Evolutionary conservation across 2,113 vertebrate genomes (phyloP).

Genomic region (Megaptera novaeangliae): DNA sequence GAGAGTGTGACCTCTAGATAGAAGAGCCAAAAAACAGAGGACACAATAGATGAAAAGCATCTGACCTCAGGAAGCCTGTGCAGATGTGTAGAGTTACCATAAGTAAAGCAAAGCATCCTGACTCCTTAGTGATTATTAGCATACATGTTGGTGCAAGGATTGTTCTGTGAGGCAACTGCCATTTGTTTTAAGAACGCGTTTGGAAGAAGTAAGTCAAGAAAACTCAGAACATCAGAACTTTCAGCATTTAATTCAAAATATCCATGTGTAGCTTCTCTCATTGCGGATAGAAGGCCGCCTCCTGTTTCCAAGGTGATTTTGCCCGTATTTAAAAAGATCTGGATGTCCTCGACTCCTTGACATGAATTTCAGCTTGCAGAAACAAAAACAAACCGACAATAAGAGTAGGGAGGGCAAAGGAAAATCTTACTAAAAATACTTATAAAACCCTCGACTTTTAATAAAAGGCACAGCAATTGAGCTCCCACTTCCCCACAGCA

Average conservation of each 20-base stretch:
- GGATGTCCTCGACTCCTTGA: not conserved
- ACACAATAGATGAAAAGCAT: not conserved
- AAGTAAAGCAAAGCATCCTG: not conserved
- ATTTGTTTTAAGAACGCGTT: not conserved
- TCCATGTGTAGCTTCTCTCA: not conserved
- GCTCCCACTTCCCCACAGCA: constrained; percentile 2
- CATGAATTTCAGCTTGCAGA: not conserved
- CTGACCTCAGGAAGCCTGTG: not conserved
- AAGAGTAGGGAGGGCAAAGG: not conserved
- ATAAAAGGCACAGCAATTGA: constrained; percentile 31
- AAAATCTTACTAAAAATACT: not conserved
- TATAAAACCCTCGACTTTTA: constrained; percentile 24
- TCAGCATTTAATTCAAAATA: not conserved
- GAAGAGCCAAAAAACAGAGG: not conserved
- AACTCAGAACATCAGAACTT: not conserved
- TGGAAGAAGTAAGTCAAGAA: not conserved
- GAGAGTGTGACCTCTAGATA: not conserved
- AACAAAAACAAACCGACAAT: not conserved
- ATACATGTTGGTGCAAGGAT: fast-evolving
- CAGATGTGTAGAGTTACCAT: fast-evolving
- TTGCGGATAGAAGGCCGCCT: not conserved
- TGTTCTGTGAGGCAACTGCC: not conserved
- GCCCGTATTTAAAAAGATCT: not conserved
- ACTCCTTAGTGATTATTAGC: not conserved
- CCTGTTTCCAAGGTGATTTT: not conserved